These are phyloP conservation scores for Bombus huntii DNA, from an alignment of 1,140 invertebrate genomes.

Conservation along the genomic window DNA sequence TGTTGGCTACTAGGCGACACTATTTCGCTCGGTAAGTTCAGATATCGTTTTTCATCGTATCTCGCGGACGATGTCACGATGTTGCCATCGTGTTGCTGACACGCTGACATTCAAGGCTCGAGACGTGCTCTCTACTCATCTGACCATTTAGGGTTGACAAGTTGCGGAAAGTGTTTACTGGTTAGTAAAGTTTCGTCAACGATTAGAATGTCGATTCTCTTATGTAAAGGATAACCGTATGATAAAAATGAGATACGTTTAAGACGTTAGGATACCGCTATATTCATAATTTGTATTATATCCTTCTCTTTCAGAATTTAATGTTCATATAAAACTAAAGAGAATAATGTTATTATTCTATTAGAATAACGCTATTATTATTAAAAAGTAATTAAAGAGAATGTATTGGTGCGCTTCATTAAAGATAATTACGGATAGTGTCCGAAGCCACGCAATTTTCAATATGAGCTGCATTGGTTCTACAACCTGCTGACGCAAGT, in stretches of 20 bases:
- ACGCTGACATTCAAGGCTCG: constrained; percentile 3
- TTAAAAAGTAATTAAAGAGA: too few relatives aligned
- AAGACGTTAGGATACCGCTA: too few relatives aligned
- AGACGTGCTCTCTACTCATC: background rate
- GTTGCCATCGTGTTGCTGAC: background rate
- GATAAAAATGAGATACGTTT: too few relatives aligned
- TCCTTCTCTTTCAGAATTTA: too few relatives aligned
- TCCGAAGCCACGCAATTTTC: too few relatives aligned
- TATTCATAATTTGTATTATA: too few relatives aligned
- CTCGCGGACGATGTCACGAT: background rate
- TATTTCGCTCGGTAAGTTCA: constrained; percentile 22
- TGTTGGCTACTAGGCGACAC: constrained; percentile 9
- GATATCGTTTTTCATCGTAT: constrained; percentile 48
- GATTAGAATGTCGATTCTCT: background rate
- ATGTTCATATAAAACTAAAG: too few relatives aligned
- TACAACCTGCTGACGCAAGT: background rate
- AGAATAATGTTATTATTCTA: too few relatives aligned
- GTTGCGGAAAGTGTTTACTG: background rate
- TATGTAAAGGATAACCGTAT: background rate
- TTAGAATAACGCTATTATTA: too few relatives aligned
- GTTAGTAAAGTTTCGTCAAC: background rate
- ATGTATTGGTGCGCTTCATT: too few relatives aligned
- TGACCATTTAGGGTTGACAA: background rate
- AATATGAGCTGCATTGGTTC: too few relatives aligned
- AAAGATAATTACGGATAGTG: too few relatives aligned